Evolutionary conservation across 1,140 invertebrate species (phyloP).

Genomic region (Trichomalopsis sarcophagae): DNA sequence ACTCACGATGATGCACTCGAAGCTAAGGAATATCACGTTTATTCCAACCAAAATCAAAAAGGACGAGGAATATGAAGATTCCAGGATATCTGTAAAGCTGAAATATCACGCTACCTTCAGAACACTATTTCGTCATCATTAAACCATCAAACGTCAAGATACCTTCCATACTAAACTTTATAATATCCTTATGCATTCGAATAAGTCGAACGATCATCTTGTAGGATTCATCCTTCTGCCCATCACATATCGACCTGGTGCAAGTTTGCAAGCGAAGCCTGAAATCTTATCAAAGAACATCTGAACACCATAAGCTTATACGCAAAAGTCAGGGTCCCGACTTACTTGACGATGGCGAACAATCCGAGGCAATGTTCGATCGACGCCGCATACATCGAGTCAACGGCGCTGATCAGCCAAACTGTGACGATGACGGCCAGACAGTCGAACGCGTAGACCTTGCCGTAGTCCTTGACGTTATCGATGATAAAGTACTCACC

Average conservation of each 20-base stretch:
- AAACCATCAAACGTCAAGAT: neutral
- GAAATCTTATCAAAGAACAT: constrained; percentile 1
- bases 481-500: constrained; percentile 15
- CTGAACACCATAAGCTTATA: neutral
- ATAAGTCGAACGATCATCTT: neutral
- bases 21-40: neutral
- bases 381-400: neutral
- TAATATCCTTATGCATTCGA: neutral
- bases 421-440: neutral
- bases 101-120: neutral
- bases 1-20: neutral
- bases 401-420: neutral
- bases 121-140: neutral
- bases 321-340: neutral
- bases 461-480: neutral
- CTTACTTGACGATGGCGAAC: constrained; percentile 19
- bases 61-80: neutral
- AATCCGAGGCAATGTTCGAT: constrained; percentile 29
- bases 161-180: constrained; percentile 3
- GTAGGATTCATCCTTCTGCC: neutral
- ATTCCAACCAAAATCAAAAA: constrained; percentile 6
- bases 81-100: neutral
- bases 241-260: neutral
- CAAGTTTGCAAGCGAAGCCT: neutral
- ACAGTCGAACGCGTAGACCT: neutral